Base-by-base conservation (phyloP, 37 sponge, comb jelly and placozoan species). In the Aphrocallistes beatrix region DNA sequence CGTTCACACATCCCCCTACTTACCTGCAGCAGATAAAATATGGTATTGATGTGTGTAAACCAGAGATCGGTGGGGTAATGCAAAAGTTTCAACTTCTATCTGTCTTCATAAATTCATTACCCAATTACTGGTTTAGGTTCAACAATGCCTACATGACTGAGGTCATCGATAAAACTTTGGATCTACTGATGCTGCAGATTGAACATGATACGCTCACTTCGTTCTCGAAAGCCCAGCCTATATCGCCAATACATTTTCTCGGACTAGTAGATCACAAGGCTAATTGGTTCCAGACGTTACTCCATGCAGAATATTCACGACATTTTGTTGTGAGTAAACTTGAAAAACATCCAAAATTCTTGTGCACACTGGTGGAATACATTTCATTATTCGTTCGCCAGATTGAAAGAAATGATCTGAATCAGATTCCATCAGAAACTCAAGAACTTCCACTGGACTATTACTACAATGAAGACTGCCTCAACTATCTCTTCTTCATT, bases 121-220 rank as follows among this genome's bases (percentile, higher is more conserved):
- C 75, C 8, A 60, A 28, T 60, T 60, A 60, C 75, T 60, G 75
- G 75, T 60, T 60, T 28, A 60, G 75, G 75, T 60, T 60, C 34
- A 60, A 60, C 21, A 60, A 60, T 13, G 75, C 75, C 10, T 60
- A 25, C n/a, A 60, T 60, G 75, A 60, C 17, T 60, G 75, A 60
- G 21, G n/a, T 60, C 25, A 60, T 60, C n/a, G 75, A 60, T 60
- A 60, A 19, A 28, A 60, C 75, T 19, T 25, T 60, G n/a, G 34
- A 60, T 60, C 21, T 60, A 60, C 21, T 60, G 75, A 60, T 60
- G 75, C 34, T 60, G n/a, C 3, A 28, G 8, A 60, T 60, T 13
- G 75, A 60, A 25, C 75, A 13, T 13, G 75, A 60, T 19, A 25
- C 75, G n/a, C 75, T 60, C 34, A 28, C 34, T 60, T 60, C 75